Evolutionary conservation across 2,888 invertebrate species (phyloP), one percentile per base, ranked within the genome.

Genomic region (Cordilura impudica): DNA sequence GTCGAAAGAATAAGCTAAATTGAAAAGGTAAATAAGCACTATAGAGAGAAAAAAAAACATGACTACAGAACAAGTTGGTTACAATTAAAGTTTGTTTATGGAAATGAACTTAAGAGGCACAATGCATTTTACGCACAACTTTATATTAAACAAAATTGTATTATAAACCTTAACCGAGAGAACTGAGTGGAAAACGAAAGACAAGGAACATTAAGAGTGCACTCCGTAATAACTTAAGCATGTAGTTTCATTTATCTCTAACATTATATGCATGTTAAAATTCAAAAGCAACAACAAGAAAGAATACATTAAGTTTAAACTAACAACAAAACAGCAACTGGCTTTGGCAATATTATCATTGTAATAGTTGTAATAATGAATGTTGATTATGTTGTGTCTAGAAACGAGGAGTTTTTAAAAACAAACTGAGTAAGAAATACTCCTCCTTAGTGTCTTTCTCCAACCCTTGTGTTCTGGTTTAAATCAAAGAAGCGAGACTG

Each of bases 221-320:
- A n/a, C n/a, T 70, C 18, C 21, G 16, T 21, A 72, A 72, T 29
- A 63, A 18, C 47, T 49, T 69, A 35, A 71, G 23, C 16, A 75
- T 75, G 74, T 56, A 75, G 74, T 65, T 60, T 56, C 23, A 56
- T 58, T 69, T 65, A 54, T 23, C 29, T 21, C 29, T 21, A 16
- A 66, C 47, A 51, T 65, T 16, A 51, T 73, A 19, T 31, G 29
- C 29, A 49, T 31, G 29, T 66, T 51, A 29, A 29, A 53, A 61
- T 16, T 29, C 21, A 47, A 31, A 29, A 54, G 18, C 29, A 29
- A 14, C 31, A 39, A 6, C 2, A 26, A 35, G 7, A 47, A 19
- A 45, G 29, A 45, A 66, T 4, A 14, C 45, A 45, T 26, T 45
- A 12, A 21, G 12, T 16, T 18, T 45, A 14, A 35, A 39, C 19